Evolutionary conservation across 64 coral and sea anemone genomes (phyloP).

Genomic region (Acropora yongei): DNA sequence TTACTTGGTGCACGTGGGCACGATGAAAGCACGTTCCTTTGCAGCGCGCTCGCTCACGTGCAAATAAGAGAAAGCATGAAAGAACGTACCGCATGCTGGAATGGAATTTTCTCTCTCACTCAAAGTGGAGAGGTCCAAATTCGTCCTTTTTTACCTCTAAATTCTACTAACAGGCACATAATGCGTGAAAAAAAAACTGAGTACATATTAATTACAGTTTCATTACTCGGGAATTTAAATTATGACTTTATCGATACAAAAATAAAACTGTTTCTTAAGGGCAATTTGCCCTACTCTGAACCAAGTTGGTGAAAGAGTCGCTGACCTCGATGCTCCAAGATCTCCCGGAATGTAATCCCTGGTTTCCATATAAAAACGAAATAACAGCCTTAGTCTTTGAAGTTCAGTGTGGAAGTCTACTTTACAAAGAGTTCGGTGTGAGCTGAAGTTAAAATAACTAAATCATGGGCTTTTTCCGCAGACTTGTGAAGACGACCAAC

Average conservation of each 20-base stretch:
- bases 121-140: too few relatives aligned
- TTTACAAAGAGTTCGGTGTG: not conserved
- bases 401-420: not conserved
- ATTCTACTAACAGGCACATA: too few relatives aligned
- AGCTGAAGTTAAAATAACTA: not conserved
- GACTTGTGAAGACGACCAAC: conserved; percentile 79
- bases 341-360: not conserved
- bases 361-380: not conserved
- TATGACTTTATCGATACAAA: not conserved
- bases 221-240: not conserved
- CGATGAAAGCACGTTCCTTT: not conserved
- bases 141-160: too few relatives aligned
- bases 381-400: not conserved
- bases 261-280: not conserved
- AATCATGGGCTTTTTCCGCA: conserved; percentile 10
- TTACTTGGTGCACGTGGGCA: not conserved
- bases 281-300: not conserved
- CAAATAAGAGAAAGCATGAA: not conserved
- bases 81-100: too few relatives aligned
- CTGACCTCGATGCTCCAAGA: not conserved
- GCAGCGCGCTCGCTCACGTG: not conserved
- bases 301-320: not conserved
- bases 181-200: too few relatives aligned
- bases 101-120: too few relatives aligned
- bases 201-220: too few relatives aligned